These are phyloP conservation scores for Phaethornis superciliosus DNA, from an alignment of 2,113 vertebrate species.

Conservation along the genomic window DNA sequence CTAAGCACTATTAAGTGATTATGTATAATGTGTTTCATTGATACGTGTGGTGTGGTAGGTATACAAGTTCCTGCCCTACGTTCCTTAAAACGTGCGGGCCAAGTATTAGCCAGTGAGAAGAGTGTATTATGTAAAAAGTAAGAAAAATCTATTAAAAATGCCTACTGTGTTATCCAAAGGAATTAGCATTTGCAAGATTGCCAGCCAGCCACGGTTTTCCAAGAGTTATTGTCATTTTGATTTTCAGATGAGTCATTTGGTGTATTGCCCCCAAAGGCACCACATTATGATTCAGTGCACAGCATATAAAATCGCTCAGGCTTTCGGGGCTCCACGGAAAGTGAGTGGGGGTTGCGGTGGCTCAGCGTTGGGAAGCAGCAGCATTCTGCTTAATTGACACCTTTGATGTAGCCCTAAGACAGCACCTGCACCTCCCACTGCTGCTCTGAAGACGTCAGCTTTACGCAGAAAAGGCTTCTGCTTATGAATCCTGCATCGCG, in stretches of 20 bases:
- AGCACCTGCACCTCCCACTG: slow-evolving; percentile 84
- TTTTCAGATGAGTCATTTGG: slow-evolving; percentile 77
- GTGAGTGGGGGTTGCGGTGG: slow-evolving; percentile 64
- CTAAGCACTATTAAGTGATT: background rate
- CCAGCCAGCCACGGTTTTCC: slow-evolving; percentile 64
- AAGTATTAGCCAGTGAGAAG: slow-evolving; percentile 1
- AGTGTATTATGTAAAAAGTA: slow-evolving; percentile 21
- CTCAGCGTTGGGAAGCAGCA: slow-evolving; percentile 67
- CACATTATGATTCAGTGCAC: slow-evolving; percentile 79
- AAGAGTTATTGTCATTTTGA: slow-evolving; percentile 73
- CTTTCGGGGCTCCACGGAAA: slow-evolving; percentile 73
- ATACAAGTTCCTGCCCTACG: background rate
- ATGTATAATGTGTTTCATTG: background rate
- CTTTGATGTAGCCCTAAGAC: slow-evolving; percentile 84
- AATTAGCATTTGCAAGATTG: slow-evolving; percentile 51
- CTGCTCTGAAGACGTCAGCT: slow-evolving; percentile 82
- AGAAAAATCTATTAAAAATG: slow-evolving; percentile 27
- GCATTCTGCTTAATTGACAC: slow-evolving; percentile 81
- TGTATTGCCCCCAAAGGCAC: slow-evolving; percentile 75
- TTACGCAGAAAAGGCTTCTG: slow-evolving; percentile 82
- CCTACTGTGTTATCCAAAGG: slow-evolving; percentile 26
- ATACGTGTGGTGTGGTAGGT: background rate
- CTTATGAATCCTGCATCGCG: slow-evolving; percentile 79
- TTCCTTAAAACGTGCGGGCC: background rate
- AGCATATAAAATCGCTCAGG: slow-evolving; percentile 59